Evolutionary conservation across 2,797 vertebrate species (phyloP), one percentile per base, ranked within the genome.

Genomic region (Pangasius mekongensis): DNA sequence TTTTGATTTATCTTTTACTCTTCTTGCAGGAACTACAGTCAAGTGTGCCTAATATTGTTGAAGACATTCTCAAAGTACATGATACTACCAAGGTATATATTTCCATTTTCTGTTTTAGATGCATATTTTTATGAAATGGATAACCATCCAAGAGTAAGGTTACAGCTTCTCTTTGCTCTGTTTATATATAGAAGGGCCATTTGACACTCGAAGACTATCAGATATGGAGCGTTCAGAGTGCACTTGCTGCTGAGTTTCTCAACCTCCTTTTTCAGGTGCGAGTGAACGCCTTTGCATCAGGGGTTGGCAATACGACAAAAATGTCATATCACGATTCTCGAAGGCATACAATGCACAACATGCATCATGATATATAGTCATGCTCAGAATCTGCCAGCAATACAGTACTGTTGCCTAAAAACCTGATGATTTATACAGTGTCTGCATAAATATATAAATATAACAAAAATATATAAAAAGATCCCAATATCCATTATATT

Each of bases 211-310:
- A 99, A 93, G 99, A 99, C 93, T 99, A 99, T 94, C 99, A 99
- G 95, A 99, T 99, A 89, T 99, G 99, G 99, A 99, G 98, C 87
- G 98, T 99, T 93, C 98, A 99, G 95, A 99, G 98, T 91, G 96
- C 98, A 71, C 96, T 99, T 91, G 99, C 99, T 95, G 98, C 98
- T 89, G 99, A 99, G 92, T 99, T 99, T 94, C 94, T 99, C 92
- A 99, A 99, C 94, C 96, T 99, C 54, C 97, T 99, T 36, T 99
- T 99, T 93, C 98, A 99, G 97, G 99, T 99, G 91, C 39, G 92
- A 64, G 24, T 71, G 24, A 47, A 66, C 11, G 14, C 24, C 3
- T n/a, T 18, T 64, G 60, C 24, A 64, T 36, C 60, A 24, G 7
- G 58, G 27, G 22, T 43, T 84, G 74, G 54, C 36, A 1, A 64